Percentiles rank a stretch among this genome's conserved stretches.
These are phyloP conservation scores for Chaetophractus vellerosus DNA, from an alignment of 2,797 vertebrate species.

Conservation along the genomic window DNA sequence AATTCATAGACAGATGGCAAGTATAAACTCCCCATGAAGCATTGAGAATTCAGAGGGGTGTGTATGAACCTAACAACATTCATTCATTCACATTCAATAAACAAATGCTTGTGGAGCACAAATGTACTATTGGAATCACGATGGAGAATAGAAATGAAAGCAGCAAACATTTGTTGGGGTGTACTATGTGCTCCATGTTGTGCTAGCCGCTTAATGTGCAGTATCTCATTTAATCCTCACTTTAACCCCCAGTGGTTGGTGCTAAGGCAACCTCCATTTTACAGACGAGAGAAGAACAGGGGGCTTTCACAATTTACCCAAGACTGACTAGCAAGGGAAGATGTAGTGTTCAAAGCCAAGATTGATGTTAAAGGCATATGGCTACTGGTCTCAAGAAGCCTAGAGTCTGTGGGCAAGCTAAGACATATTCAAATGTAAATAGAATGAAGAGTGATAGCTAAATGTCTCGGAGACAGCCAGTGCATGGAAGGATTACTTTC, in stretches of 20 bases:
- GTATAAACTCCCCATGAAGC: not conserved
- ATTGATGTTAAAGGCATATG: not conserved
- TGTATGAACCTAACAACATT: not conserved
- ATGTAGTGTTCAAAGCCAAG: conserved; percentile 27
- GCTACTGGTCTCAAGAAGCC: not conserved
- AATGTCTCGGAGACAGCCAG: not conserved
- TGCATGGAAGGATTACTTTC: not conserved
- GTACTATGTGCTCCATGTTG: not conserved
- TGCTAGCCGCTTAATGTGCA: not conserved
- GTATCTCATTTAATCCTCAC: not conserved
- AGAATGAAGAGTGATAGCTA: conserved; percentile 28
- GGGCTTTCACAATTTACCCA: not conserved
- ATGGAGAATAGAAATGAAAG: not conserved
- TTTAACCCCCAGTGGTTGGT: not conserved
- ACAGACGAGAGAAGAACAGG: not conserved
- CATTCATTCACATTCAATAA: not conserved
- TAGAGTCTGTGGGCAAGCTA: conserved; percentile 2
- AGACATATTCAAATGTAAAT: conserved; percentile 9
- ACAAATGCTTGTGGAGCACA: not conserved
- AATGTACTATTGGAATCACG: not conserved
- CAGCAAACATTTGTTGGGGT: not conserved
- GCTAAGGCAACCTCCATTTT: not conserved
- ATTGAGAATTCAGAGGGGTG: not conserved
- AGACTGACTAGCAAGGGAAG: not conserved
- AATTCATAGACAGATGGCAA: not conserved